phyloP scores from a whole-genome alignment of 2,888 invertebrate genomes.

The Pyralis farinalis region DNA sequence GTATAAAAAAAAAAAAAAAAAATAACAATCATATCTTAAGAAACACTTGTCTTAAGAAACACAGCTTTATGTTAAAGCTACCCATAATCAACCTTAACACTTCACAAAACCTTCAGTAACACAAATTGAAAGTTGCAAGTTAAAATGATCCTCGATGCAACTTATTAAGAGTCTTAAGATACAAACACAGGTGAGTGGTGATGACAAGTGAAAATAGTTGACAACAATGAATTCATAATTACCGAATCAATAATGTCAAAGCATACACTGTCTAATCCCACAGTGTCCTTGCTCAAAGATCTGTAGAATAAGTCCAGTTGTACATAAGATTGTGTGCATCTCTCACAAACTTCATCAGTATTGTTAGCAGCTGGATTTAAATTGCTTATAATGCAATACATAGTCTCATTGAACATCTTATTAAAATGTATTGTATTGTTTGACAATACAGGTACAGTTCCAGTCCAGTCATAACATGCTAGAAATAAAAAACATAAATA shows the following conservation, averaged over 20 bases:
- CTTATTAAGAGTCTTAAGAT: too few species aligned
- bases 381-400: slow-evolving; percentile 57
- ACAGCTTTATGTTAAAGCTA: too few species aligned
- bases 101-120: too few species aligned
- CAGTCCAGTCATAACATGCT: slow-evolving; percentile 80
- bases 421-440: slow-evolving; percentile 74
- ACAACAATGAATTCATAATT: slow-evolving; percentile 32
- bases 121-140: too few species aligned
- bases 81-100: too few species aligned
- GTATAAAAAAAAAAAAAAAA: too few species aligned
- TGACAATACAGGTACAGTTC: slow-evolving; percentile 60
- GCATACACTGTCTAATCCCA: slow-evolving; percentile 82
- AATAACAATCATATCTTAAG: too few species aligned
- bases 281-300: slow-evolving; percentile 74
- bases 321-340: slow-evolving; percentile 78
- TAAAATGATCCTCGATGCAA: too few species aligned
- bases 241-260: slow-evolving; percentile 86
- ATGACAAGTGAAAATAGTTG: too few species aligned
- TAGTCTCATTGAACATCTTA: slow-evolving; percentile 62
- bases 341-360: slow-evolving; percentile 64
- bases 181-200: too few species aligned
- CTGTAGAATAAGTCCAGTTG: slow-evolving; percentile 80
- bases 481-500: slow-evolving; percentile 29
- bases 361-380: slow-evolving; percentile 38
- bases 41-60: too few species aligned